Percentiles rank a stretch among this genome's conserved stretches.
Evolutionary conservation across 2,113 vertebrate genomes (phyloP).

Genomic region (Bos javanicus): DNA sequence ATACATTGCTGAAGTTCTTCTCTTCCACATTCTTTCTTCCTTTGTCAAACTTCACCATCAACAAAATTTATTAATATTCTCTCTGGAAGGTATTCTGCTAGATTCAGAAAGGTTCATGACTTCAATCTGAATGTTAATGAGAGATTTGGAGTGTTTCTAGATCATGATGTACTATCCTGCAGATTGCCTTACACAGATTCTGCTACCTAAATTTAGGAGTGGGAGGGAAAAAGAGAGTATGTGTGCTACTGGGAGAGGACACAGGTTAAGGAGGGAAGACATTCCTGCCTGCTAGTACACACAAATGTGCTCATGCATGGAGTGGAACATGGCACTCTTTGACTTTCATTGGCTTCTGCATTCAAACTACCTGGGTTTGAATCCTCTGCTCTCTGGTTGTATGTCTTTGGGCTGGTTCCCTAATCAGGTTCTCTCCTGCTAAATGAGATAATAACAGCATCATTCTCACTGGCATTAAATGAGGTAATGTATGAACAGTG

Average conservation of each 20-base stretch:
- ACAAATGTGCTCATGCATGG: not conserved
- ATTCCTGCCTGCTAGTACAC: not conserved
- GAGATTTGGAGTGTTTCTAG: not conserved
- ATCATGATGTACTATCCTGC: not conserved
- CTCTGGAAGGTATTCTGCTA: not conserved
- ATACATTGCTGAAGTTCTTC: not conserved
- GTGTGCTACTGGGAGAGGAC: not conserved
- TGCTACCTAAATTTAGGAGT: not conserved
- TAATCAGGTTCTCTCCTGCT: not conserved
- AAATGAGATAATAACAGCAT: not conserved
- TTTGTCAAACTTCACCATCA: not conserved
- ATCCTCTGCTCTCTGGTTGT: not conserved
- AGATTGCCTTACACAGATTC: not conserved
- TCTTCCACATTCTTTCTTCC: not conserved
- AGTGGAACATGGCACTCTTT: not conserved
- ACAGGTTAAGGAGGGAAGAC: not conserved
- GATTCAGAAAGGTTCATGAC: not conserved
- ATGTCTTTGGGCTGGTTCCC: not conserved
- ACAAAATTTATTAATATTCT: not conserved
- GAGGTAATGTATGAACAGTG: not conserved
- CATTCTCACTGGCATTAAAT: not conserved
- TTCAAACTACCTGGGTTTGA: not conserved
- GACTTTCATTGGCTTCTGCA: not conserved
- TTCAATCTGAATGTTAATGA: not conserved
- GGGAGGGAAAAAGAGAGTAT: not conserved